phyloP scores from a whole-genome alignment of 2,113 vertebrate genomes.

The Balaeniceps rex region DNA sequence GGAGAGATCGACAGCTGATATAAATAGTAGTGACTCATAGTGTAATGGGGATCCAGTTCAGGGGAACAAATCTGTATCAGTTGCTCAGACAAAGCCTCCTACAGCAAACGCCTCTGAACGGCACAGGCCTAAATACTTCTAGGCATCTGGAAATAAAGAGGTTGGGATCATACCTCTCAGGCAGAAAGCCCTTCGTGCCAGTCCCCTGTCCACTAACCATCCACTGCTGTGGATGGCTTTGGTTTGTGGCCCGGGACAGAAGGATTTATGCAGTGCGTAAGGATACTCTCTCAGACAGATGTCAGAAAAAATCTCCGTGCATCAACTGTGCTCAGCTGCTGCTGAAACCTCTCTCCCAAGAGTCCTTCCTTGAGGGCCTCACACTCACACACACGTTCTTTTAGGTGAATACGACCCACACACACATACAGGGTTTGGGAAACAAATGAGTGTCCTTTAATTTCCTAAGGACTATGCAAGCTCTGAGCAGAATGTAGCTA shows the following conservation, averaged over 20 bases:
- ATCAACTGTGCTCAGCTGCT: neutral
- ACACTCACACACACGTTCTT: neutral
- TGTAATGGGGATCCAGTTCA: neutral
- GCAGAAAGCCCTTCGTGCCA: neutral
- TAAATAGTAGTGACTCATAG: conserved; percentile 40
- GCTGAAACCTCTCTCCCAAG: neutral
- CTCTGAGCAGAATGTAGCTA: neutral
- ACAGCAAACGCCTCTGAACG: neutral
- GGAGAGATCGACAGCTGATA: conserved; percentile 14
- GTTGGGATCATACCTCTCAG: neutral
- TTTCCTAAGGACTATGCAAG: neutral
- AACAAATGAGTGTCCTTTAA: neutral
- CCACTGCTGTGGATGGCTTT: neutral
- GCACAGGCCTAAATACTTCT: neutral
- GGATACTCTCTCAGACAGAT: neutral
- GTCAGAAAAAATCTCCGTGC: neutral
- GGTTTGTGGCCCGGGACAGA: neutral
- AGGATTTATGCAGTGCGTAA: neutral
- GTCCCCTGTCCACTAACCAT: neutral
- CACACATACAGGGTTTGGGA: neutral
- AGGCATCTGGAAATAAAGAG: neutral
- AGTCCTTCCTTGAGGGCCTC: neutral
- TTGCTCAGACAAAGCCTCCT: conserved; percentile 7
- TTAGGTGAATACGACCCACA: neutral
- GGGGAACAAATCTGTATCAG: neutral